phyloP scores from a whole-genome alignment of 2,797 vertebrate species.

The Sitta carolinensis region DNA sequence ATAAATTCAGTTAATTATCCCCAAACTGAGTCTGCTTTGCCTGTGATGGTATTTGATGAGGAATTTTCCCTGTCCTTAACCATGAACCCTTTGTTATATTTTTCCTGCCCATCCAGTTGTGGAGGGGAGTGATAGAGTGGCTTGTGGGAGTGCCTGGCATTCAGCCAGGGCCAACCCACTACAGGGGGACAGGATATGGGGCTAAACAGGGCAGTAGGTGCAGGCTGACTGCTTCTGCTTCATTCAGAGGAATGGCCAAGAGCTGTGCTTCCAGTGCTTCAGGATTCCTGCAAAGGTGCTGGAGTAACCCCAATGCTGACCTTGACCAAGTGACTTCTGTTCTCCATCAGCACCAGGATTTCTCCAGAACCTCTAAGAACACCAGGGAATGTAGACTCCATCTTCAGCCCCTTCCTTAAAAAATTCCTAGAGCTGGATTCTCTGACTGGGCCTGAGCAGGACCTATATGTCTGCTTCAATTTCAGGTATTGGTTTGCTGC shows the following conservation, averaged over 20 bases:
- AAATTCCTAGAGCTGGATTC: neutral
- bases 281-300: neutral
- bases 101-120: neutral
- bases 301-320: neutral
- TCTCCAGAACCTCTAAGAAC: neutral
- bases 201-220: accelerated
- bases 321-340: neutral
- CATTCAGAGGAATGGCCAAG: neutral
- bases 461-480: neutral
- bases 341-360: neutral
- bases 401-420: neutral
- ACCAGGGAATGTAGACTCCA: neutral
- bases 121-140: neutral
- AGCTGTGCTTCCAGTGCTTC: neutral
- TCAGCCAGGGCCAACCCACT: neutral
- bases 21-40: neutral
- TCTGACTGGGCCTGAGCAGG: neutral
- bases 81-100: neutral
- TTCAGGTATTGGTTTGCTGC: neutral
- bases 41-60: neutral
- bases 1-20: neutral
- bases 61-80: neutral
- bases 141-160: neutral
- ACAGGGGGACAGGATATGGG: accelerated
- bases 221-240: neutral